Base-by-base conservation (phyloP, 2,888 invertebrate genomes). In the Cryptophagus acutangulus region DNA sequence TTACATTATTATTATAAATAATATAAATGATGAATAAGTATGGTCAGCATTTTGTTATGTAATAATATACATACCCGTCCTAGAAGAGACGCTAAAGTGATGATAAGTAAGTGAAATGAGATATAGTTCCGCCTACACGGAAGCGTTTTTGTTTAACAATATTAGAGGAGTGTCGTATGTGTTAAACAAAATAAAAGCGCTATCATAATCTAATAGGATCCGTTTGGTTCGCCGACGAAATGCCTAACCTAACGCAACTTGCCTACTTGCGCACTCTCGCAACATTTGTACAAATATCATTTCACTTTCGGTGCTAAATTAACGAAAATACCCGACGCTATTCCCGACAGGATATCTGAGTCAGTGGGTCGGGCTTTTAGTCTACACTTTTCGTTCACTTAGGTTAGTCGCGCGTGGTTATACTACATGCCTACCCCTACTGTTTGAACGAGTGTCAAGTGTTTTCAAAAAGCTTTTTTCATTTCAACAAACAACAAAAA, bases 361-460 rank as follows among this genome's bases (percentile, higher is more conserved):
- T 77, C 77, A 78, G 77, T 77, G 75, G 77, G 77, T 66, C 69
- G 56, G 31, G 48, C 50, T 55, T 31, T 31, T 31, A 59, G 59
- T 59, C 54, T 48, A 49, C 54, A 48, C 49, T 46, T 43, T 45
- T 41, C 46, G 30, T 17, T 38, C 33, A 20, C 31, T 18, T 38
- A 46, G 47, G 45, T 35, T 40, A 31, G 50, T 49, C 35, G 54
- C 35, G 46, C 38, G 47, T 31, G 37, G 34, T 38, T n/a, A n/a
- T n/a, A 26, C 35, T n/a, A n/a, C n/a, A n/a, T 33, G 36, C n/a
- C 24, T 20, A 20, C 24, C 24, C 24, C 24, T n/a, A 20, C n/a
- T 20, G 24, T 8, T 6, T 8, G 24, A 20, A 42, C 45, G 45
- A 39, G 45, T 45, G 45, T 26, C 33, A 40, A 41, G 41, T 41